phyloP scores from a whole-genome alignment of 1,140 invertebrate genomes.

The Lepidurus packardi region DNA sequence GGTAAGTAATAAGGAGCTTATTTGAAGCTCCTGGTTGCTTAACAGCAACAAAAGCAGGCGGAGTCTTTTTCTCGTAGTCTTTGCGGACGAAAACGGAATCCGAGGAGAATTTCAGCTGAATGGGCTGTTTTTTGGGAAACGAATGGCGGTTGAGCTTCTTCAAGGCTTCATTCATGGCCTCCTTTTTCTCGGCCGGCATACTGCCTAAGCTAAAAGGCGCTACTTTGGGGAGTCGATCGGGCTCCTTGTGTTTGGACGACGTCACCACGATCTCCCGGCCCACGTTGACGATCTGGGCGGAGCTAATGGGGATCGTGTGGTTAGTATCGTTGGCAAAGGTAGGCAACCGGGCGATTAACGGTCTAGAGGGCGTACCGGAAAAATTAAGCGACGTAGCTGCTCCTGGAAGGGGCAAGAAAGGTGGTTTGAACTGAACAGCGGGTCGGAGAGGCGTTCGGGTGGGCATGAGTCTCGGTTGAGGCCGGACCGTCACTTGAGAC shows the following conservation, averaged over 20 bases:
- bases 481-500: not conserved
- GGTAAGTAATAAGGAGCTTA: too few species aligned
- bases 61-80: not conserved
- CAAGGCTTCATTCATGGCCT: constrained; percentile 31
- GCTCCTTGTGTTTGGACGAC: not conserved
- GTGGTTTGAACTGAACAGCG: not conserved
- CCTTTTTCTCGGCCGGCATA: constrained; percentile 30
- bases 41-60: too few species aligned
- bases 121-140: constrained; percentile 7
- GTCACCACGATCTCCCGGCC: not conserved
- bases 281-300: not conserved
- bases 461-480: not conserved
- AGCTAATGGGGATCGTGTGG: not conserved
- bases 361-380: not conserved
- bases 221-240: not conserved
- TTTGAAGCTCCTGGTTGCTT: too few species aligned
- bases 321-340: not conserved
- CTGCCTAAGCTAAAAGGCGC: constrained; percentile 26
- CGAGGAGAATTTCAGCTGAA: not conserved
- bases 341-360: not conserved
- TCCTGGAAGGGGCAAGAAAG: not conserved
- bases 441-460: not conserved
- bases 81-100: not conserved
- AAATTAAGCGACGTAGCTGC: not conserved
- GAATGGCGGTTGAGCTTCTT: constrained; percentile 26